Evolutionary conservation across 2,797 vertebrate species (phyloP).

Genomic region (Discoglossus pictus): DNA sequence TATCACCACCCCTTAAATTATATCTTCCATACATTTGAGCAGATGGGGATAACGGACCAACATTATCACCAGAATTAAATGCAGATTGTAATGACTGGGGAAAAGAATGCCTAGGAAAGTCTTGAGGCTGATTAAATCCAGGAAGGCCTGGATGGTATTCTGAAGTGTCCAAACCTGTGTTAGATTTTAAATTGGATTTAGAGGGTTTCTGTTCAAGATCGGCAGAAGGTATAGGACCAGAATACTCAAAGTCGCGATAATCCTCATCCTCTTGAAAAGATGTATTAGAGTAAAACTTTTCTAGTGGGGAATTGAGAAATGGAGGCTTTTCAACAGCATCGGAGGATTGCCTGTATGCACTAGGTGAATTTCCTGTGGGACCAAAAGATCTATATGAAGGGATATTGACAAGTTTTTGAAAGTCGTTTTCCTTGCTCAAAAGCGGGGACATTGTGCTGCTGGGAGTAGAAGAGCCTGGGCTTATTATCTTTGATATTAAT

Average conservation of each 20-base stretch:
- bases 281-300: constrained; percentile 75
- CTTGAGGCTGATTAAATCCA: constrained; percentile 64
- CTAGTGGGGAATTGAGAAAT: constrained; percentile 69
- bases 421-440: constrained; percentile 65
- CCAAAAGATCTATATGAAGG: constrained; percentile 66
- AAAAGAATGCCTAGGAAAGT: constrained; percentile 65
- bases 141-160: constrained; percentile 66
- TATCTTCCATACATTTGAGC: constrained; percentile 65
- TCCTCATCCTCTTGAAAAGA: constrained; percentile 76
- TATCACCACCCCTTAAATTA: constrained; percentile 59
- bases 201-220: constrained; percentile 73
- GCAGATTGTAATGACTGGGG: constrained; percentile 63
- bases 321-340: constrained; percentile 86
- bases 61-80: constrained; percentile 64
- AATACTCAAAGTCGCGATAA: constrained; percentile 75
- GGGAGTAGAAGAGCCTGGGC: constrained; percentile 74
- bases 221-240: constrained; percentile 67
- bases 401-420: constrained; percentile 64
- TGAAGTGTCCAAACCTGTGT: constrained; percentile 58
- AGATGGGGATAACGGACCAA: constrained; percentile 55
- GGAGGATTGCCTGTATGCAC: constrained; percentile 75
- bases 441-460: constrained; percentile 73
- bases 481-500: constrained; percentile 74
- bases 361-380: constrained; percentile 72
- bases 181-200: constrained; percentile 72